A percentile compares a stretch with the other conserved stretches of the same genome.
Evolutionary conservation across 2,113 vertebrate species (phyloP).

Genomic region (Tyto alba): DNA sequence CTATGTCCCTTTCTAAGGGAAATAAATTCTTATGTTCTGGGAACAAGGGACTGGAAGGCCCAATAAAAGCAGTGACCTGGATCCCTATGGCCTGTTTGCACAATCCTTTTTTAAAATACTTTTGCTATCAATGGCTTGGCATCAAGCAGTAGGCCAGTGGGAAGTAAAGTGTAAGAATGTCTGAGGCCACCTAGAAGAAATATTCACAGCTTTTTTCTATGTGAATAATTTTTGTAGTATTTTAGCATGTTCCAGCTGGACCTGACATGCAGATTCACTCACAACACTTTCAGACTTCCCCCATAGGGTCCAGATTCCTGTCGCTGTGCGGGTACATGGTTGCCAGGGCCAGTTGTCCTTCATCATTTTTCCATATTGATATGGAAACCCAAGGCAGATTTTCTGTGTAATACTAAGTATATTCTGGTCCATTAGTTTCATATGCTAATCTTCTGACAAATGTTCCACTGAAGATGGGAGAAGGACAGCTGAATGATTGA

Average conservation of each 20-base stretch:
- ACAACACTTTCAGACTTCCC: background rate
- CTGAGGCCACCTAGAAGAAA: background rate
- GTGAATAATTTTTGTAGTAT: background rate
- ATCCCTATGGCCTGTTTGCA: background rate
- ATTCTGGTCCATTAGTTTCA: background rate
- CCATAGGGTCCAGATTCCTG: background rate
- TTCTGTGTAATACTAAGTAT: background rate
- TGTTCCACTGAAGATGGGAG: background rate
- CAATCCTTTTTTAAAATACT: background rate
- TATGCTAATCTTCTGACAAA: background rate
- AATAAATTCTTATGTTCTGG: background rate
- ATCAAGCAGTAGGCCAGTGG: background rate
- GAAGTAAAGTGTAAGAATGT: background rate
- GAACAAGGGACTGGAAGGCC: background rate
- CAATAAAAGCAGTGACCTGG: background rate
- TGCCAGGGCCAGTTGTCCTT: background rate
- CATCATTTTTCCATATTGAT: background rate
- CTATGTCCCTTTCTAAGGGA: background rate
- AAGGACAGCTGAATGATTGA: background rate
- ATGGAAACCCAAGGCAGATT: background rate
- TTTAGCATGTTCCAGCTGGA: background rate
- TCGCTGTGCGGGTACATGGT: background rate
- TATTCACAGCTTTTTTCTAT: background rate
- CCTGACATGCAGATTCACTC: background rate
- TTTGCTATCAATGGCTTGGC: background rate